phyloP scores from a whole-genome alignment of 1,140 invertebrate species.

The Temnothorax longispinosus region DNA sequence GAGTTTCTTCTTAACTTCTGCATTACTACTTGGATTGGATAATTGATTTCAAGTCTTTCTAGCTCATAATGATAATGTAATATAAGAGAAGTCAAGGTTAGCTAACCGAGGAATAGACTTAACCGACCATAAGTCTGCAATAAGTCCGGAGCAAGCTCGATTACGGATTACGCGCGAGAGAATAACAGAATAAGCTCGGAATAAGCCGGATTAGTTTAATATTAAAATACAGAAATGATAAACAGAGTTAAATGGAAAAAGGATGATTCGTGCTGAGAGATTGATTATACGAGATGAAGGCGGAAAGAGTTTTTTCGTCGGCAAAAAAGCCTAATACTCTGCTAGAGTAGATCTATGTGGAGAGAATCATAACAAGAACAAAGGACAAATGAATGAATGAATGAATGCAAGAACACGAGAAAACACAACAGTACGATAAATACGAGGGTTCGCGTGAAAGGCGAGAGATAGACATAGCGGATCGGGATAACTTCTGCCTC shows the following conservation, averaged over 20 bases:
- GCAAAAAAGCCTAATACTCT: neutral
- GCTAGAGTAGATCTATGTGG: neutral
- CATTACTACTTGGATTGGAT: neutral
- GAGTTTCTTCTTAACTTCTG: neutral
- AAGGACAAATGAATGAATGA: conserved; percentile 41
- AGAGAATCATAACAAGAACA: conserved; percentile 2
- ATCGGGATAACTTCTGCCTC: neutral
- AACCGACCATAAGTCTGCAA: neutral
- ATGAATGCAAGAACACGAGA: conserved; percentile 32
- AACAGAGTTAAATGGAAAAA: neutral
- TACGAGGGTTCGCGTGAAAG: conserved; percentile 30
- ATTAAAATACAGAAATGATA: neutral
- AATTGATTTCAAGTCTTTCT: neutral
- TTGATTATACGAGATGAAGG: neutral
- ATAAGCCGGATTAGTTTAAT: neutral
- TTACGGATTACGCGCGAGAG: neutral
- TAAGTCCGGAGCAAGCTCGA: conserved; percentile 25
- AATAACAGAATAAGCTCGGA: neutral
- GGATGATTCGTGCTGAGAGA: neutral
- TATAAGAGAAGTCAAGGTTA: conserved; percentile 5
- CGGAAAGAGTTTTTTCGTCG: neutral
- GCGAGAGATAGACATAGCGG: neutral
- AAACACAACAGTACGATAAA: conserved; percentile 46
- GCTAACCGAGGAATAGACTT: neutral
- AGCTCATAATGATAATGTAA: neutral